Evolutionary conservation across 92 coral and sea anemone genomes (phyloP).

Genomic region (Isaurus tuberculatus): DNA sequence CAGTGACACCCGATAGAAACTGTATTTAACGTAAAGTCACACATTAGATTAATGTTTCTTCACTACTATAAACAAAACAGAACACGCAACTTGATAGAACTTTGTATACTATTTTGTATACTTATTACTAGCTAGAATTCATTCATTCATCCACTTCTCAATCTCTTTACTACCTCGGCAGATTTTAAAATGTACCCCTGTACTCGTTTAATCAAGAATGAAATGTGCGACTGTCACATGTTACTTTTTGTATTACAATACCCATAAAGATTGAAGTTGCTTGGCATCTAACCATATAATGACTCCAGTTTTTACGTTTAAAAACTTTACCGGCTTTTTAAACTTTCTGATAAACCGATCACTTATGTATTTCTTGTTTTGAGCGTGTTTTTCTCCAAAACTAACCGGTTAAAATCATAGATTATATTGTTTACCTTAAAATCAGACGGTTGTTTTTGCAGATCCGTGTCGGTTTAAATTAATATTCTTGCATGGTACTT

Average conservation of each 20-base stretch:
- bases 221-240: too few relatives aligned
- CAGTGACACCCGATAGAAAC: constrained; percentile 72
- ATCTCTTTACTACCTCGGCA: not conserved
- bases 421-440: not conserved
- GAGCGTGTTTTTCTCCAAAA: too few relatives aligned
- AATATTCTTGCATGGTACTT: not conserved
- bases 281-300: too few relatives aligned
- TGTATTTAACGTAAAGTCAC: not conserved
- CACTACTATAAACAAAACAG: not conserved
- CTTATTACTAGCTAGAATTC: not conserved
- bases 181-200: not conserved
- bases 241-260: too few relatives aligned
- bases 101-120: not conserved
- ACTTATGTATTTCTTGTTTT: too few relatives aligned
- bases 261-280: too few relatives aligned
- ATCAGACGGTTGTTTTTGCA: not conserved
- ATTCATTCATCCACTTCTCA: not conserved
- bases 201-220: not conserved
- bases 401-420: not conserved
- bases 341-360: too few relatives aligned
- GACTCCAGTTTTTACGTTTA: too few relatives aligned
- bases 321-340: too few relatives aligned
- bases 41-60: not conserved
- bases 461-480: not conserved
- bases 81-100: not conserved